Evolutionary conservation across 2,888 invertebrate species (phyloP).

Genomic region (Drosophila antonietae): DNA sequence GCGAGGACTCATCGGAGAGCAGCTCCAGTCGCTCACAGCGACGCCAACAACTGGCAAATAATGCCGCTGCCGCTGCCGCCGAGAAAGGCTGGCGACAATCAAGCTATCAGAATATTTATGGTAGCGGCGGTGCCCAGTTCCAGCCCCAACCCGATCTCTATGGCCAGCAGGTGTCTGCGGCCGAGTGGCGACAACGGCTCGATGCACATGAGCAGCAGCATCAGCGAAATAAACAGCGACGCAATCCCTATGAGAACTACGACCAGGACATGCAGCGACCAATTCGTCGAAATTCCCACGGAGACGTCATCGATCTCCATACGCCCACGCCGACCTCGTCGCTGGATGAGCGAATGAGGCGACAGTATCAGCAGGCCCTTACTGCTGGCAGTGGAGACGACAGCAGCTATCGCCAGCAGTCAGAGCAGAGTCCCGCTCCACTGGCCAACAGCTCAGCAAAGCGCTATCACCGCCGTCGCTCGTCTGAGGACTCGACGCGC

Average conservation of each 20-base stretch:
- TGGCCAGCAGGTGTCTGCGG: constrained; percentile 85
- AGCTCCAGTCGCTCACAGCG: constrained; percentile 91
- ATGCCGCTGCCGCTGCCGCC: constrained; percentile 70
- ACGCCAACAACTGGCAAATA: constrained; percentile 83
- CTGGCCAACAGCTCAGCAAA: constrained; percentile 57
- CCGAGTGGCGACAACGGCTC: constrained; percentile 80
- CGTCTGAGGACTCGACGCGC: constrained; percentile 81
- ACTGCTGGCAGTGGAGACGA: constrained; percentile 72
- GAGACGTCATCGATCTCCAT: constrained; percentile 62
- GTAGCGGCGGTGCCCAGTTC: constrained; percentile 85
- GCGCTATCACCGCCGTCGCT: constrained; percentile 81
- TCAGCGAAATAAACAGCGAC: constrained; percentile 47
- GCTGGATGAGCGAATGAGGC: constrained; percentile 74
- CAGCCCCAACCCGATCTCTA: constrained; percentile 89
- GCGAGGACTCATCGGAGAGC: constrained; percentile 93
- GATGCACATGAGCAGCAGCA: constrained; percentile 76
- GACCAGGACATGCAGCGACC: constrained; percentile 69
- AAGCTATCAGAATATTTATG: constrained; percentile 85
- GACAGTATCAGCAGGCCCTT: constrained; percentile 62
- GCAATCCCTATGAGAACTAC: constrained; percentile 65
- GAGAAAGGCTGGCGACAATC: constrained; percentile 90
- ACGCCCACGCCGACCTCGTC: constrained; percentile 76
- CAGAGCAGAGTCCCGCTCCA: constrained; percentile 15
- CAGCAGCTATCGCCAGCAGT: constrained; percentile 63
- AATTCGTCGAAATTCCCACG: constrained; percentile 67